These are phyloP conservation scores for Lepidotrigona ventralis DNA, from an alignment of 1,140 invertebrate species.

Conservation along the genomic window DNA sequence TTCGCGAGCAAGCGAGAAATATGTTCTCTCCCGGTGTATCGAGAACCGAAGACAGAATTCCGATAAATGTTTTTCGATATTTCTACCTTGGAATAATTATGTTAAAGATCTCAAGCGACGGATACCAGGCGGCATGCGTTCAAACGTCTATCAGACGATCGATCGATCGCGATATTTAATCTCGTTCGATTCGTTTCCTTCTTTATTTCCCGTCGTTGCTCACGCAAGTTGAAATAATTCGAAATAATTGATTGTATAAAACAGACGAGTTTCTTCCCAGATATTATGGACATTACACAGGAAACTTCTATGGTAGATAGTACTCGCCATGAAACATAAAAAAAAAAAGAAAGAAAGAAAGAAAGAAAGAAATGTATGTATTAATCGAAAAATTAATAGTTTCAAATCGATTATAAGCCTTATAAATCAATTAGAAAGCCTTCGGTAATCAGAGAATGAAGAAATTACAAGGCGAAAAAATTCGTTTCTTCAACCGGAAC, in stretches of 20 bases:
- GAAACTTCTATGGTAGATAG: no score
- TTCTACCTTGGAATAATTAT: slow-evolving; percentile 38
- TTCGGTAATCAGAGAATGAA: no score
- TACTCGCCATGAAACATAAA: no score
- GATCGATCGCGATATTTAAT: not conserved
- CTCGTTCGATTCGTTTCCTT: not conserved
- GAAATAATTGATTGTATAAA: slow-evolving; percentile 8
- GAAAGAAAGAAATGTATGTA: no score
- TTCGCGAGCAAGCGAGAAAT: not conserved
- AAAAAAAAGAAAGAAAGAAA: no score
- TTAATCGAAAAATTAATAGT: no score
- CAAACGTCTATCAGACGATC: slow-evolving; percentile 16
- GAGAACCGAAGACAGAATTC: slow-evolving; percentile 1
- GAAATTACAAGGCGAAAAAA: no score
- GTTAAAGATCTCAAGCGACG: slow-evolving; percentile 34
- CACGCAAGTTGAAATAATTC: not conserved
- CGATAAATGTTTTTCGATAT: slow-evolving; percentile 42
- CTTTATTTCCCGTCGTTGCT: not conserved
- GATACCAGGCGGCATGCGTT: slow-evolving; percentile 20
- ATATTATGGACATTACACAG: not conserved
- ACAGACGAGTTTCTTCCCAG: not conserved
- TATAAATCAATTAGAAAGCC: no score
- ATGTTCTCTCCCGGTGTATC: not conserved
- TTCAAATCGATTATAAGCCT: no score
- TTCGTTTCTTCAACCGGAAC: no score